These are phyloP conservation scores for Chionis minor DNA, from an alignment of 2,113 vertebrate species.

Conservation along the genomic window DNA sequence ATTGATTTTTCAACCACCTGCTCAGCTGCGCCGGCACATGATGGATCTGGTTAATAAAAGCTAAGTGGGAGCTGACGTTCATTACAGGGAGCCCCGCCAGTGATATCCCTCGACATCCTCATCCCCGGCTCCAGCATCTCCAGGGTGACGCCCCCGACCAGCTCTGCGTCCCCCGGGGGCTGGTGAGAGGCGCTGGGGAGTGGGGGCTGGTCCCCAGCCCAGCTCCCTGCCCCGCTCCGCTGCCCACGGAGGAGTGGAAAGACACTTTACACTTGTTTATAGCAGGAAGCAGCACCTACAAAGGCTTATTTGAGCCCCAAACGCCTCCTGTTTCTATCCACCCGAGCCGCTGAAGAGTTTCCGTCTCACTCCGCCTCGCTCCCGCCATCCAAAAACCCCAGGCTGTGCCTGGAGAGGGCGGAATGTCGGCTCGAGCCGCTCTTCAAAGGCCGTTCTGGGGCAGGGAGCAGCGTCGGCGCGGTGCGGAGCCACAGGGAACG, in stretches of 20 bases:
- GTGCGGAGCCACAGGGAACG: accelerated
- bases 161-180: background rate
- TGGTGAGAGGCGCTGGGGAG: background rate
- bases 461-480: background rate
- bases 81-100: accelerated
- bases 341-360: background rate
- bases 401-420: background rate
- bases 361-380: background rate
- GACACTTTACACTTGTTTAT: background rate
- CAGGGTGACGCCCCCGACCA: background rate
- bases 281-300: background rate
- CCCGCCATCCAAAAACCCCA: background rate
- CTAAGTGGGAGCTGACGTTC: background rate
- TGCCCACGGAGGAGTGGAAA: no score
- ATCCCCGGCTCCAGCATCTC: background rate
- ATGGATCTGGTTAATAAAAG: constrained; percentile 1
- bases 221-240: no score
- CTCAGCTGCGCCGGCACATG: background rate
- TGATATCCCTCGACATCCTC: background rate
- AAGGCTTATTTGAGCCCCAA: background rate
- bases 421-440: background rate
- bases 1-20: background rate
- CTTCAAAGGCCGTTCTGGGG: accelerated
- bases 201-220: background rate
- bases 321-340: background rate